Base-by-base conservation (phyloP, 2,888 invertebrate genomes). In the Scrobipalpa costella region DNA sequence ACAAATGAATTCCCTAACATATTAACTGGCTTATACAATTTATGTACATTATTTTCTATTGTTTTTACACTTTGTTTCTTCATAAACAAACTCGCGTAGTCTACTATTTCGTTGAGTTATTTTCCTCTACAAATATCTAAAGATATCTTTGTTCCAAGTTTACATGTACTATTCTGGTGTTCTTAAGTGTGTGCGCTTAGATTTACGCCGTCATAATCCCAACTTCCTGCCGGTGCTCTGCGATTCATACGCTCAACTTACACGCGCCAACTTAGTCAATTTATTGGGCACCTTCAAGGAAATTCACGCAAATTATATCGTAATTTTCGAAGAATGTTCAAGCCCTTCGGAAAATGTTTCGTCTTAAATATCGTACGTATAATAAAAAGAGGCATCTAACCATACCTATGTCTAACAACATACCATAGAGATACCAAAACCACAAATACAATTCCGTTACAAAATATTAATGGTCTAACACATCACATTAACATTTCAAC, bases 221-320 rank as follows among this genome's bases (percentile, higher is more conserved):
- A 55, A 55, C 27, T 52, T 33, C 11, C 55, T 55, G 27, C 34
- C 17, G n/a, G 55, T 55, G 27, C 27, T 17, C 19, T 55, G 34
- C 50, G 27, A 52, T 55, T 55, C 34, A 55, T 55, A 34, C n/a
- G 55, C 17, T 55, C 8, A 55, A 55, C 34, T 55, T 55, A 34
- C 13, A 55, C 55, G 55, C 17, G 34, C 55, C 7, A 34, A 17
- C 34, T 55, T 55, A 34, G 15, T 34, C 27, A 55, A 55, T 55
- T 55, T 55, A 34, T 55, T 34, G 34, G n/a, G 15, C 55, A 55
- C 15, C 55, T 55, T 13, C 11, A 9, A 21, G 7, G 11, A 15
- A 55, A 33, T 55, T 34, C 55, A 34, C 34, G 15, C 55, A 17
- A 55, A 15, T n/a, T n/a, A 34, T 55, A 15, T n/a, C 7, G 33